phyloP scores from a whole-genome alignment of 2,888 invertebrate genomes.

The Pristionchus arcanus region DNA sequence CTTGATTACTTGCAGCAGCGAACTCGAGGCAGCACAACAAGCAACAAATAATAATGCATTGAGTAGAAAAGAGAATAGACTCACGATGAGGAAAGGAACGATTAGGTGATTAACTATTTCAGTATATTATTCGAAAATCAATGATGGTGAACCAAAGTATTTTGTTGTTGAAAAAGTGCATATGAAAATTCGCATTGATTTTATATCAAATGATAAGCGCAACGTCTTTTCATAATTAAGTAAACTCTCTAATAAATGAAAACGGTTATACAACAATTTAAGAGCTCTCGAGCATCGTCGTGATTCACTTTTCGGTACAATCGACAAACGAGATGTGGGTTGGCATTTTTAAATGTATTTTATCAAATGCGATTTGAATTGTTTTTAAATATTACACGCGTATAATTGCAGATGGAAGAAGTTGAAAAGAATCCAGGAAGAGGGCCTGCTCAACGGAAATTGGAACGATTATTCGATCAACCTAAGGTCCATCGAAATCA shows the following conservation, averaged over 20 bases:
- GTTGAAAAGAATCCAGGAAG: slow-evolving; percentile 58
- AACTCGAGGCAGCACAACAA: slow-evolving; percentile 39
- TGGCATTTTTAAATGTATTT: no score
- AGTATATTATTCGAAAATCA: neutral
- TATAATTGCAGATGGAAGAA: neutral
- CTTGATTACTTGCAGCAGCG: slow-evolving; percentile 25
- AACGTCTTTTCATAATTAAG: no score
- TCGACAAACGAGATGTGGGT: slow-evolving; percentile 67
- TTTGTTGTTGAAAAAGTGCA: neutral
- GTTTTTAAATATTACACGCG: no score
- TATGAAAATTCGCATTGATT: no score
- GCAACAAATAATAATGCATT: neutral
- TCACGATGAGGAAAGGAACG: slow-evolving; percentile 76
- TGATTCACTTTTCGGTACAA: slow-evolving; percentile 74
- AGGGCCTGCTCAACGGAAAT: slow-evolving; percentile 74
- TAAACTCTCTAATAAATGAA: no score
- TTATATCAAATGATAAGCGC: no score
- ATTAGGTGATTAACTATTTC: slow-evolving; percentile 55
- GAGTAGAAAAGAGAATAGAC: slow-evolving; percentile 61
- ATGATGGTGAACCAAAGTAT: no score
- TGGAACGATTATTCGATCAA: slow-evolving; percentile 72
- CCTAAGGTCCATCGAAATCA: neutral
- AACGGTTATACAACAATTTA: neutral
- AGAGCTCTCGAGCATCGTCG: slow-evolving; percentile 75
- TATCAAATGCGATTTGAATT: no score